Evolutionary conservation across 2,797 vertebrate genomes (phyloP), one percentile per base, ranked within the genome.

Genomic region (Melanotaenia maccullochi): DNA sequence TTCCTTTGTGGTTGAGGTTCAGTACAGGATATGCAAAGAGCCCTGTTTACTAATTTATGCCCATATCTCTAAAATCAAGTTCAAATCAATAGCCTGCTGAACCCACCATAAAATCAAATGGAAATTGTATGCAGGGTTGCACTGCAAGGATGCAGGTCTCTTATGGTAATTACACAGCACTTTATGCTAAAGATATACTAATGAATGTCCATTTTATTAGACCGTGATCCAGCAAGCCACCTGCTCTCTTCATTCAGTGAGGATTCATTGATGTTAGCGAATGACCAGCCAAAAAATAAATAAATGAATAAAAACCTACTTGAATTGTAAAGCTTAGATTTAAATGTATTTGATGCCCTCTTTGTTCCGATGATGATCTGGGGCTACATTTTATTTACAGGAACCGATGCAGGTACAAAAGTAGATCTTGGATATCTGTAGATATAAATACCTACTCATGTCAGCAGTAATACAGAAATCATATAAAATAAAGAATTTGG

Each of bases 201-300:
- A 92, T 90, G 87, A 93, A 85, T 83, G 86, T 87, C 85, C 78
- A 79, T 92, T 90, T 92, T 89, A 91, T 88, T 79, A 85, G 68
- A 75, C 49, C 9, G 14, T 72, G 79, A 82, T 80, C 79, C 81
- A 90, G 89, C 89, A 71, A 80, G 75, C 91, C 91, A 93, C 93
- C 93, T 94, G 89, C 76, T 90, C 73, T 73, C 42, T 87, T 82
- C 61, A 79, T 85, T 82, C 65, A 42, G 20, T 52, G 64, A 71
- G 65, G 54, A 63, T 71, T 86, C 75, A 85, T 73, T 76, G 73
- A 84, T 80, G 62, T 72, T 72, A 68, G 35, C 72, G 54, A 75
- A 67, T 40, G 47, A 66, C 65, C 51, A 63, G 60, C 64, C 61
- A 33, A 67, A 49, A 44, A 36, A 60, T 9, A 38, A 49, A 44